phyloP scores from a whole-genome alignment of 1,140 invertebrate species.

The Marisa cornuarietis region DNA sequence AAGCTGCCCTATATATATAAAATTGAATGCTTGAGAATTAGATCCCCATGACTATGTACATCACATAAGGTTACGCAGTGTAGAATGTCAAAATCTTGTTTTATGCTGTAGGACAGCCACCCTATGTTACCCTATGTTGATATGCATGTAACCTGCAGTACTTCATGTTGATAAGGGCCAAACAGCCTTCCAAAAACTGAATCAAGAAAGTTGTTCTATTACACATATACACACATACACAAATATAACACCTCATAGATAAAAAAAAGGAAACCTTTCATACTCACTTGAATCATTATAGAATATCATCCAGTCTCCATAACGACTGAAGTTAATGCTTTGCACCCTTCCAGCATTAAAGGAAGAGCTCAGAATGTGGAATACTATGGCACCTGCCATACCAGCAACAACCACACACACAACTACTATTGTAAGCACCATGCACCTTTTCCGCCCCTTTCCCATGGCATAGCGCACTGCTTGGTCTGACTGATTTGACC shows the following conservation, averaged over 20 bases:
- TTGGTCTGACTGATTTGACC: not conserved
- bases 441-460: not conserved
- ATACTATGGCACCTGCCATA: not conserved
- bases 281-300: conserved; percentile 14
- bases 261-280: not conserved
- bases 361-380: not conserved
- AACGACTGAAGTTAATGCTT: not conserved
- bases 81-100: not conserved
- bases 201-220: not conserved
- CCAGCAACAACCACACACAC: not conserved
- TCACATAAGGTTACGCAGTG: not conserved
- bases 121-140: not conserved
- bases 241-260: not conserved
- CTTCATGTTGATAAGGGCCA: not conserved
- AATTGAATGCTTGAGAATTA: too few species aligned
- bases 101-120: too few species aligned
- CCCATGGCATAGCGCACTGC: too few species aligned
- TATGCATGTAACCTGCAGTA: not conserved
- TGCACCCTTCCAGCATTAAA: not conserved
- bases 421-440: not conserved
- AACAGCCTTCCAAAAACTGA: not conserved
- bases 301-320: conserved; percentile 15
- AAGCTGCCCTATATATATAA: too few species aligned
- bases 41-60: too few species aligned
- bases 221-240: not conserved